These are phyloP conservation scores for Tympanuchus pallidicinctus DNA, from an alignment of 2,113 vertebrate species.

Conservation along the genomic window DNA sequence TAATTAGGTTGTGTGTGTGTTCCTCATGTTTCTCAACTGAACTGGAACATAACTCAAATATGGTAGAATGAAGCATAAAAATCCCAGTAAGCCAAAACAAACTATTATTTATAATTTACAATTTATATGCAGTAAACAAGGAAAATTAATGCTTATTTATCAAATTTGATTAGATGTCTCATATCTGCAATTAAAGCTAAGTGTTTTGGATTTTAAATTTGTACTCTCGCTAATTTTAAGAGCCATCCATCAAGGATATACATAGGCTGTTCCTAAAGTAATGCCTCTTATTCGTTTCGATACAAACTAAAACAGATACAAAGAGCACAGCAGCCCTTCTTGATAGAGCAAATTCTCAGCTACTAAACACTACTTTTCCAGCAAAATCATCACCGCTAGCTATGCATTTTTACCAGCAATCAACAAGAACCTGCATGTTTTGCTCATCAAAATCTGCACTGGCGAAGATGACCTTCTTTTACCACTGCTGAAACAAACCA, in stretches of 20 bases:
- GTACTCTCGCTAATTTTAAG: constrained; percentile 32
- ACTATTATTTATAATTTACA: constrained; percentile 28
- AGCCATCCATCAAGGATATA: not conserved
- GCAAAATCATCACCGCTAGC: not conserved
- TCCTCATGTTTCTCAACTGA: not conserved
- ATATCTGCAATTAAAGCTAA: constrained; percentile 49
- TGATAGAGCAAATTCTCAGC: not conserved
- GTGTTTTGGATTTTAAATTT: constrained; percentile 49
- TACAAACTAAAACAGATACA: not conserved
- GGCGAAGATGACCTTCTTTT: too few relatives aligned
- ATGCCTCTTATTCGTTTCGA: not conserved
- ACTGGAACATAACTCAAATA: not conserved
- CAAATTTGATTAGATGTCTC: constrained; percentile 46
- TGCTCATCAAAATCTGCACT: too few relatives aligned
- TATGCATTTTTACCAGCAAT: too few relatives aligned
- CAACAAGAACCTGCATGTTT: too few relatives aligned
- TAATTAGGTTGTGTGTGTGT: not conserved
- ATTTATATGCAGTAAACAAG: constrained; percentile 36
- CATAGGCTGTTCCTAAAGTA: not conserved
- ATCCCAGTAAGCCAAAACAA: not conserved
- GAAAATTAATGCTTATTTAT: constrained; percentile 50
- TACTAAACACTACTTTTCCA: not conserved
- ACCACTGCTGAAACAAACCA: too few relatives aligned
- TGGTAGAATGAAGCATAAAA: not conserved
- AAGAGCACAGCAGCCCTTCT: not conserved